phyloP scores from a whole-genome alignment of 2,113 vertebrate genomes.

The Balaenoptera acutorostrata region DNA sequence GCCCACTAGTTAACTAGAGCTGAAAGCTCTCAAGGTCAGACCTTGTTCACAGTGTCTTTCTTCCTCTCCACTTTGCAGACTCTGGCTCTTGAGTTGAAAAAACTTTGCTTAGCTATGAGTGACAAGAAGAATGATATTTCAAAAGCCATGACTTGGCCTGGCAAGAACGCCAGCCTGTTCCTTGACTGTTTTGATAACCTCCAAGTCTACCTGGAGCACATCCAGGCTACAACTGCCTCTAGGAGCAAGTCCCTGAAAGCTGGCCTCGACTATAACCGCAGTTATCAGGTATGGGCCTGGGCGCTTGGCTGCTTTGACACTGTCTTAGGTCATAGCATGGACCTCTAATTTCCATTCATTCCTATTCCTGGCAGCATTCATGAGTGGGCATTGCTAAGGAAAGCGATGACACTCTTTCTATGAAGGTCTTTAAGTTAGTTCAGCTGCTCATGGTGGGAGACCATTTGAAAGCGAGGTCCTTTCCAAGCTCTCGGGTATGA shows the following conservation, averaged over 20 bases:
- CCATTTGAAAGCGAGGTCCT: background rate
- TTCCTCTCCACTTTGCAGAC: constrained; percentile 78
- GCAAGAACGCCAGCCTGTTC: constrained; percentile 70
- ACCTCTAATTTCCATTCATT: background rate
- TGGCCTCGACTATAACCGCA: constrained; percentile 78
- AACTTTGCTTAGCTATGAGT: constrained; percentile 80
- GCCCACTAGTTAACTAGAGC: rapidly evolving
- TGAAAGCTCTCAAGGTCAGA: background rate
- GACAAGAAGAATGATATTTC: constrained; percentile 82
- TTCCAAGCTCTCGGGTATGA: background rate
- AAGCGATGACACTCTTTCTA: background rate
- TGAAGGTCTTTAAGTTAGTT: background rate
- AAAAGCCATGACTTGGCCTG: constrained; percentile 67
- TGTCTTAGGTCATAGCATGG: background rate
- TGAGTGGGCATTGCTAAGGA: background rate
- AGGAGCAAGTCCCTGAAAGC: constrained; percentile 82
- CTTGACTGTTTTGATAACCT: constrained; percentile 81
- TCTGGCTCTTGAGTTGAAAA: constrained; percentile 82
- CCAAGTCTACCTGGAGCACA: constrained; percentile 75
- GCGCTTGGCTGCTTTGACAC: rapidly evolving
- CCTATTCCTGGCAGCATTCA: background rate
- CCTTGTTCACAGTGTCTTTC: background rate
- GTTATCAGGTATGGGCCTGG: constrained; percentile 82
- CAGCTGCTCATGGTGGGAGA: background rate
- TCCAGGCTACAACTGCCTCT: constrained; percentile 73